Evolutionary conservation across 2,797 vertebrate genomes (phyloP), one percentile per base, ranked within the genome.

Genomic region (Podargus strigoides): DNA sequence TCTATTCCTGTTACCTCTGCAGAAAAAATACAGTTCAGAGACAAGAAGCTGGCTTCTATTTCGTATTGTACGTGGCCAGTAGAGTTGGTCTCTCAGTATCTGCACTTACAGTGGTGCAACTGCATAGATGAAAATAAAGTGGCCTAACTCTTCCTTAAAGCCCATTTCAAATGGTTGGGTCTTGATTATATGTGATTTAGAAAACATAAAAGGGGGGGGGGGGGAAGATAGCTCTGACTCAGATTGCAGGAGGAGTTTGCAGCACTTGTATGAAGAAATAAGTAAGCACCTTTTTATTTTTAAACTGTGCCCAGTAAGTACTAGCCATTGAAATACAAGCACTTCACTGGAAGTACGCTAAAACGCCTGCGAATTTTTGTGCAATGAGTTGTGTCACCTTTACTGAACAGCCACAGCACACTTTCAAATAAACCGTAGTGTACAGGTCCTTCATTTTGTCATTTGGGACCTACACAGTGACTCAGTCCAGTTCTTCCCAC

Each of bases 1-100:
- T 78, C 90, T 92, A 60, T 63, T 95, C 60, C 58, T 69, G n/a
- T 69, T 87, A 81, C 42, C 32, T 92, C 86, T 72, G 62, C 68
- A 66, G 75, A 87, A 67, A 50, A 93, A 70, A 80, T 5, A 60
- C 46, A 70, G 47, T 32, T 79, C n/a, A 83, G 64, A 85, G 55
- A 50, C 67, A 93, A 90, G 59, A 73, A 87, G 44, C 0, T 85
- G 30, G 17, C 28, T 89, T 77, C 82, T 80, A 12, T 50, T 74
- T 32, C 30, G 58, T 12, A 1, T 14, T 56, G 20, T 30, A 24
- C 0, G 0, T 27, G 22, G 32, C 41, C 84, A 80, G 28, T 3
- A 69, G 68, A 64, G 34, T 2, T 77, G 37, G 64, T 62, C 24
- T 74, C 70, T 85, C 67, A 41, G 21, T 37, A 47, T 44, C 18